Base-by-base conservation (phyloP, 2,888 invertebrate genomes). In the Hetaerina titia region DNA sequence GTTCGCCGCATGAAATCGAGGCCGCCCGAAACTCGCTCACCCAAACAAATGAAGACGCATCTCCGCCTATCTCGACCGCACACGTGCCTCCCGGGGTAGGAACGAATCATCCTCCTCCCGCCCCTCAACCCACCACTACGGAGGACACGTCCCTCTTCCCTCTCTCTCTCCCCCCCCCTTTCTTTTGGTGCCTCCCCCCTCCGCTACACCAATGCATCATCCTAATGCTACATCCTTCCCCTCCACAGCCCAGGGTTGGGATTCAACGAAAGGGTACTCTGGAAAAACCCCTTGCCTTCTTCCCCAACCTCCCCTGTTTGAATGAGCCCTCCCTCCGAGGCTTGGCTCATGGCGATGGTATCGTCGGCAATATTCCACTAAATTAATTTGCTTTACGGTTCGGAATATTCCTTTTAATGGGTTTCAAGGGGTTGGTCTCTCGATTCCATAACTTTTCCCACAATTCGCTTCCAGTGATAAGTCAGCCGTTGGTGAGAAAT, bases 31-130 rank as follows among this genome's bases (percentile, higher is more conserved):
- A 31, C 25, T 81, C 81, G 81, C 31, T 81, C 81, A 81, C 81
- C 81, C 81, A 81, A 81, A 31, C 81, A 81, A 81, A 81, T 81
- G 81, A 81, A 81, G 81, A 81, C 81, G 81, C 31, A 81, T 81
- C 81, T 69, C 81, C 81, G 60, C 11, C 31, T 25, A 81, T 81
- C 81, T 81, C 31, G 25, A 31, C 81, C 81, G 81, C 81, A 81
- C 81, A 31, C 31, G 81, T 81, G 81, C 81, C 81, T 31, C 13
- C 81, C 6, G 69, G n/a, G 31, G 31, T 31, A 31, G 15, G 25
- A 60, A 17, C 11, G 5, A 11, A 60, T 13, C 9, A 7, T 13
- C 9, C 60, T 60, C 60, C 13, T 60, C 17, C 60, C 6, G 1
- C 60, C 6, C 81, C 22, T 31, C 11, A 9, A 81, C 69, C 69